Conservation (phyloP, 2,797 vertebrate species). For the Pteronotus mesoamericanus region DNA sequence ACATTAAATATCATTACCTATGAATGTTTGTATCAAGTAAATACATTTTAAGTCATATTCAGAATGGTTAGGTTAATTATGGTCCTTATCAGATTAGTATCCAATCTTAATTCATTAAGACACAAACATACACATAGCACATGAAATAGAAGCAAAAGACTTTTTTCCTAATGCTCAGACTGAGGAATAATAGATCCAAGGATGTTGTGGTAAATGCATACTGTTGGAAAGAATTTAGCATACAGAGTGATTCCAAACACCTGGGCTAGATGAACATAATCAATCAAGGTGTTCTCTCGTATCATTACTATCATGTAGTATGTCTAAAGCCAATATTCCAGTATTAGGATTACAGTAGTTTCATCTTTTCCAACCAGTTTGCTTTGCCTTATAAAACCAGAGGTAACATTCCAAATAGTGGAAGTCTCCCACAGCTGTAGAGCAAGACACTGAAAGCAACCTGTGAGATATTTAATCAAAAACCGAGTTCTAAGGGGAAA, state of each 20-base stretch:
- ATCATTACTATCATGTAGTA: neutral
- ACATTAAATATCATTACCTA: neutral
- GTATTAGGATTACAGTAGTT: neutral
- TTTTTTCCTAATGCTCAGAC: neutral
- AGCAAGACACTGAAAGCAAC: neutral
- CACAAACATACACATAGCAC: neutral
- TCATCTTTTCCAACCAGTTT: neutral
- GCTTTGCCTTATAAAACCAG: constrained; percentile 2
- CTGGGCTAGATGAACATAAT: neutral
- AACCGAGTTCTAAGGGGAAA: neutral
- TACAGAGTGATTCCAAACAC: neutral
- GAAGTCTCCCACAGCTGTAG: neutral
- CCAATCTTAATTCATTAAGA: constrained; percentile 15
- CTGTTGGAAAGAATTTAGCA: neutral
- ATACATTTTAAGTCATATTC: neutral
- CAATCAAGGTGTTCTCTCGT: neutral
- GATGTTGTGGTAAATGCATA: neutral
- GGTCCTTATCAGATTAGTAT: neutral
- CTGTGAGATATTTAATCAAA: neutral
- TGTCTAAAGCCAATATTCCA: neutral
- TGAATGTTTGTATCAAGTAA: neutral
- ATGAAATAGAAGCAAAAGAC: constrained; percentile 9
- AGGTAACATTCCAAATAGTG: neutral
- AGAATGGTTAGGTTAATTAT: constrained; percentile 8
- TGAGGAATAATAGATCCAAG: neutral